A percentile compares a stretch with the other conserved stretches of the same genome.
Evolutionary conservation across 2,113 vertebrate genomes (phyloP).

Genomic region (Panthera uncia): DNA sequence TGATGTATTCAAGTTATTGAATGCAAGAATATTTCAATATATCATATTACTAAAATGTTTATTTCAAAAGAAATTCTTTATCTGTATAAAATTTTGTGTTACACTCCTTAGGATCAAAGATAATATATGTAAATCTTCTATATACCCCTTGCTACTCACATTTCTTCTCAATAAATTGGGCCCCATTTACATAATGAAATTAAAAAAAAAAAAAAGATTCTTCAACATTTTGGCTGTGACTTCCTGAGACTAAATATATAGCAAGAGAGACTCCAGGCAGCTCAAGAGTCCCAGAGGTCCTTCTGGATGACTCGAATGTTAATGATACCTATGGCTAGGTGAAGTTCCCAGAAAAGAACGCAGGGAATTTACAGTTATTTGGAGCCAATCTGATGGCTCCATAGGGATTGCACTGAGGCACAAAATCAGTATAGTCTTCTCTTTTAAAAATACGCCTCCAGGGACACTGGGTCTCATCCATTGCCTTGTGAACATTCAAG

Average conservation of each 20-base stretch:
- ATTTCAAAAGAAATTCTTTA: not conserved
- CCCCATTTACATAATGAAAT: not conserved
- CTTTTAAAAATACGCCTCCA: not conserved
- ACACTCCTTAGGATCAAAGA: not conserved
- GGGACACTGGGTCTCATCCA: not conserved
- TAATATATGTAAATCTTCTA: not conserved
- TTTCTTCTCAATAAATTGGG: not conserved
- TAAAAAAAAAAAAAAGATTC: accelerated
- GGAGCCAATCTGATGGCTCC: not conserved
- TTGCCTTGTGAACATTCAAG: not conserved
- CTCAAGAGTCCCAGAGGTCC: not conserved
- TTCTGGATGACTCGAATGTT: not conserved
- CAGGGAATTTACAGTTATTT: not conserved
- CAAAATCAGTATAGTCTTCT: not conserved
- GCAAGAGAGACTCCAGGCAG: not conserved
- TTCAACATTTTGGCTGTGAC: not conserved
- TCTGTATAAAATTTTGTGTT: not conserved
- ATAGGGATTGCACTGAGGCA: not conserved
- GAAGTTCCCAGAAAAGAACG: not conserved
- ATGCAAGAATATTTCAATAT: not conserved
- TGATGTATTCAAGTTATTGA: not conserved
- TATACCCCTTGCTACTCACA: not conserved
- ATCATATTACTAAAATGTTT: not conserved
- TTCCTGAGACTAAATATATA: not conserved
- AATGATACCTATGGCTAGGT: not conserved